Conservation (phyloP, 2,888 invertebrate species). For the Tipula vernalis region DNA sequence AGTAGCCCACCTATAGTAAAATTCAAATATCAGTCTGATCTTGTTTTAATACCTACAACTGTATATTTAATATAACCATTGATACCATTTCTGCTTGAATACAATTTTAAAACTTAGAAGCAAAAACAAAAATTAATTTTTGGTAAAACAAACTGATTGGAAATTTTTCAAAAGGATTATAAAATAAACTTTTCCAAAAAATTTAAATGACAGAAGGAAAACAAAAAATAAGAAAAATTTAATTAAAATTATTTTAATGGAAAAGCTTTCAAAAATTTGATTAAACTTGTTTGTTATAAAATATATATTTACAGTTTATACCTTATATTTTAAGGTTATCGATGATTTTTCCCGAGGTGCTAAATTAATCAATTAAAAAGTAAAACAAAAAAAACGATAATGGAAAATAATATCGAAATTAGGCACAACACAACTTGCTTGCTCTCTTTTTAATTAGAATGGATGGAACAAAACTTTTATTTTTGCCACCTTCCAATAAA, state of each 20-base stretch:
- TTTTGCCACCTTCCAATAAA: not conserved
- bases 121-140: not conserved
- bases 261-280: not conserved
- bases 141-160: constrained; percentile 4
- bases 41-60: not conserved
- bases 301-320: not conserved
- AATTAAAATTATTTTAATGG: not conserved
- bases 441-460: not conserved
- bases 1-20: not conserved
- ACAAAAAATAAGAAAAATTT: not conserved
- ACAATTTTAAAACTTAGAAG: not conserved
- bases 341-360: not conserved
- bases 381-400: not conserved
- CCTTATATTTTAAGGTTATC: not conserved
- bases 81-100: not conserved
- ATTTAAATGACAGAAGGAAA: not conserved
- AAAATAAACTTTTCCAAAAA: not conserved
- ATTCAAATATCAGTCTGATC: not conserved
- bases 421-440: not conserved
- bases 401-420: not conserved
- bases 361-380: not conserved
- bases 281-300: too few species aligned
- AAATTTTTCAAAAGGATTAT: not conserved
- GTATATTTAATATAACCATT: not conserved
- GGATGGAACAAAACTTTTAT: not conserved